phyloP scores from a whole-genome alignment of 1,140 invertebrate species.

The Cyphomyrmex costatus region DNA sequence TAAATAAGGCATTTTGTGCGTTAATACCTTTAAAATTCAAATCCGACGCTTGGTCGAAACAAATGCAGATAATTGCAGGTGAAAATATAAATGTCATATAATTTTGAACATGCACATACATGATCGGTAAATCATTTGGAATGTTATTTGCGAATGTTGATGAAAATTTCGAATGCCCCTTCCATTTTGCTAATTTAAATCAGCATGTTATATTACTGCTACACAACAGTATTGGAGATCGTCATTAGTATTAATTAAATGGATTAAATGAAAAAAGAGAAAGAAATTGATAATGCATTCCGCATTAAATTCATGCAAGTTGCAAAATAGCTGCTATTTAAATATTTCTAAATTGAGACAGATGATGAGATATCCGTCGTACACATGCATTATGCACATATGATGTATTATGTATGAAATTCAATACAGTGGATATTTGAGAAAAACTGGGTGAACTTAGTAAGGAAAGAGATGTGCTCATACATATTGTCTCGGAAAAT shows the following conservation, averaged over 20 bases:
- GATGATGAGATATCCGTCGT: not conserved
- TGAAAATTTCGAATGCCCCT: slow-evolving; percentile 5
- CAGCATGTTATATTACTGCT: not conserved
- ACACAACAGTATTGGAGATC: not conserved
- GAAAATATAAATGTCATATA: not conserved
- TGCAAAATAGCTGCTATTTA: not conserved
- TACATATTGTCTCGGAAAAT: not conserved
- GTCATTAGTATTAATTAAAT: slow-evolving; percentile 12
- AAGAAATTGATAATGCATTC: not conserved
- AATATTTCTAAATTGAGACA: not conserved
- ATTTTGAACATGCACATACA: not conserved
- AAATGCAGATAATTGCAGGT: not conserved
- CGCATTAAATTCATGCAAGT: slow-evolving; percentile 3
- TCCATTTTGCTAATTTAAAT: slow-evolving; percentile 1
- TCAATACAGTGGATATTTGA: not conserved
- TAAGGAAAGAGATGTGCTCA: not conserved
- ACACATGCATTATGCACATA: not conserved
- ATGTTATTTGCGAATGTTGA: not conserved
- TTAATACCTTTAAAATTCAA: slow-evolving; percentile 20
- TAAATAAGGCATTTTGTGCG: not conserved
- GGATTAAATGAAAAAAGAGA: not conserved
- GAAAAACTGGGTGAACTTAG: not conserved
- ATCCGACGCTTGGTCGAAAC: not conserved
- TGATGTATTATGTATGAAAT: not conserved
- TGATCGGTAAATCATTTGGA: not conserved